phyloP scores from a whole-genome alignment of 2,888 invertebrate genomes.

The Salticus scenicus region DNA sequence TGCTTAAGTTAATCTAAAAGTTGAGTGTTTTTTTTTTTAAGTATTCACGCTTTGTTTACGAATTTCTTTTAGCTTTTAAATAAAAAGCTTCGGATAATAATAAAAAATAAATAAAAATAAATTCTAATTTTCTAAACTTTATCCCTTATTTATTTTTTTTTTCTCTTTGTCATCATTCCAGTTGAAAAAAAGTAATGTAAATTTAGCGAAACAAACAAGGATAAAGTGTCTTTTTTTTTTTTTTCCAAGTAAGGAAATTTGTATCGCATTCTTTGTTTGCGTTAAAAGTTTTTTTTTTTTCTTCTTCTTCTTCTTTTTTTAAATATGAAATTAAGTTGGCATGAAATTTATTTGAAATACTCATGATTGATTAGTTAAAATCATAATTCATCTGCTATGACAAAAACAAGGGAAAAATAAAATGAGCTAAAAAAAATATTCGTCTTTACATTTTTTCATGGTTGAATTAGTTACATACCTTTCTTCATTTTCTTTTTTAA shows the following conservation, averaged over 20 bases:
- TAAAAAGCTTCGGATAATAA: neutral
- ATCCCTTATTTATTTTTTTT: neutral
- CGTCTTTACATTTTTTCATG: neutral
- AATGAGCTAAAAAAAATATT: neutral
- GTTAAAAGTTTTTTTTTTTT: neutral
- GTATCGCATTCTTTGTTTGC: neutral
- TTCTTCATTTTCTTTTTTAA: neutral
- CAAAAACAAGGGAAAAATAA: neutral
- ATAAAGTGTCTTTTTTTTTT: neutral
- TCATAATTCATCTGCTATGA: neutral
- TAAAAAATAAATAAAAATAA: neutral
- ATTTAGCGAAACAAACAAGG: neutral
- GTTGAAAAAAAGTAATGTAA: neutral
- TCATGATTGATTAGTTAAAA: neutral
- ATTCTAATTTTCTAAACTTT: slow-evolving; percentile 9
- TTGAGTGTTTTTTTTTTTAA: slow-evolving; percentile 27
- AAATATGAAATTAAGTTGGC: neutral
- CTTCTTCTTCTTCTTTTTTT: neutral
- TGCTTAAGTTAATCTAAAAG: slow-evolving; percentile 59
- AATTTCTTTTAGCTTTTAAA: slow-evolving; percentile 54
- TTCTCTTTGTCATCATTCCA: neutral
- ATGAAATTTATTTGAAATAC: neutral
- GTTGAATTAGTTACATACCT: neutral
- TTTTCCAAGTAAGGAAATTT: neutral
- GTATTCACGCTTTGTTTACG: slow-evolving; percentile 54